Conservation (phyloP, 2,113 vertebrate genomes). For the Crotalus horridus region DNA sequence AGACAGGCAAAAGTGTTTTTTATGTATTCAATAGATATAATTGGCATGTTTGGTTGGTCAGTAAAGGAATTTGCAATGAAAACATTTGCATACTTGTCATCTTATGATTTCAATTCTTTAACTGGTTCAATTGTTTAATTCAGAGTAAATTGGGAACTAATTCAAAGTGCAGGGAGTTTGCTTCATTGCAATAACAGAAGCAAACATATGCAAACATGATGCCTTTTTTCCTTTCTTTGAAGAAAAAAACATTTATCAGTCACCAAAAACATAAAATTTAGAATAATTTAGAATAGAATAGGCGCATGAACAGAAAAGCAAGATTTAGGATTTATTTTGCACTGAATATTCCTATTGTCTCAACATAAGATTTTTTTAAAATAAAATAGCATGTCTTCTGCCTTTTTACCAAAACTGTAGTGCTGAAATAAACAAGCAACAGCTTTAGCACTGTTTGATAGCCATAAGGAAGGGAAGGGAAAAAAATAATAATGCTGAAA, state of each 20-base stretch:
- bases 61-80: not conserved
- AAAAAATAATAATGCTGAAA: not conserved
- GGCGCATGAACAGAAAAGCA: not conserved
- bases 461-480: not conserved
- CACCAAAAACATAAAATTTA: not conserved
- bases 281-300: not conserved
- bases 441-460: not conserved
- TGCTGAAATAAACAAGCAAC: not conserved
- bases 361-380: not conserved
- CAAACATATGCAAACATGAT: not conserved
- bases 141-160: not conserved
- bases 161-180: not conserved
- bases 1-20: not conserved
- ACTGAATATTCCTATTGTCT: not conserved
- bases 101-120: not conserved
- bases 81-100: not conserved
- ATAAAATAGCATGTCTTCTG: not conserved
- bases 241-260: not conserved
- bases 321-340: not conserved
- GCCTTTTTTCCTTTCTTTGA: not conserved
- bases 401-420: not conserved
- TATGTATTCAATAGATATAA: not conserved
- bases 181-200: not conserved
- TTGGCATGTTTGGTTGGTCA: not conserved
- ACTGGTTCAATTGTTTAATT: not conserved